These are phyloP conservation scores for Dendrolimus punctatus DNA, from an alignment of 1,140 invertebrate genomes.

Conservation along the genomic window DNA sequence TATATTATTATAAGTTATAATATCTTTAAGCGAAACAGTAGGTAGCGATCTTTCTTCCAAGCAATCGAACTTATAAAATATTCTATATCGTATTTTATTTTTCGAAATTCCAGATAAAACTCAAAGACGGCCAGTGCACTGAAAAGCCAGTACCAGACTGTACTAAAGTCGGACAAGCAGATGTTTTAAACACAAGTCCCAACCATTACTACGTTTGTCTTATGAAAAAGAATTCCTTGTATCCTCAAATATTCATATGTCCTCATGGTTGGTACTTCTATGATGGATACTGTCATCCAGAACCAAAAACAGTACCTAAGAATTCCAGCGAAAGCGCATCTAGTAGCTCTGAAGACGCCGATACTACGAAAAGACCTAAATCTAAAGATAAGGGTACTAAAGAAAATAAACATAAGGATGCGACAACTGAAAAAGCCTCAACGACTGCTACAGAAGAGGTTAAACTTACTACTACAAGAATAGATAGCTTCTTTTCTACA, in stretches of 20 bases:
- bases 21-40: too few species aligned
- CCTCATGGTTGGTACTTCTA: slow-evolving; percentile 56
- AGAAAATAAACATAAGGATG: slow-evolving; percentile 6
- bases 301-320: slow-evolving; percentile 11
- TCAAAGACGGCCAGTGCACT: slow-evolving; percentile 45
- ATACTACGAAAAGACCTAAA: slow-evolving; percentile 1
- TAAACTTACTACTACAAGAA: slow-evolving; percentile 18
- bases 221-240: slow-evolving; percentile 21
- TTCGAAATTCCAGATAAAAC: slow-evolving; percentile 37
- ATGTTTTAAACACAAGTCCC: slow-evolving; percentile 27
- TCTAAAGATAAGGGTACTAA: slow-evolving; percentile 2
- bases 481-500: slow-evolving; percentile 47
- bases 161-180: slow-evolving; percentile 34
- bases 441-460: slow-evolving; percentile 7
- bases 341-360: neutral
- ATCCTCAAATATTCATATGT: slow-evolving; percentile 59
- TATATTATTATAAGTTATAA: too few species aligned
- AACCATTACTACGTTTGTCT: slow-evolving; percentile 60
- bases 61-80: too few species aligned
- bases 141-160: slow-evolving; percentile 38
- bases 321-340: too few species aligned
- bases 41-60: too few species aligned
- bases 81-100: neutral
- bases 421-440: slow-evolving; percentile 8
- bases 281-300: slow-evolving; percentile 41